Evolutionary conservation across 2,797 vertebrate genomes (phyloP).

Genomic region (Chromis chromis): DNA sequence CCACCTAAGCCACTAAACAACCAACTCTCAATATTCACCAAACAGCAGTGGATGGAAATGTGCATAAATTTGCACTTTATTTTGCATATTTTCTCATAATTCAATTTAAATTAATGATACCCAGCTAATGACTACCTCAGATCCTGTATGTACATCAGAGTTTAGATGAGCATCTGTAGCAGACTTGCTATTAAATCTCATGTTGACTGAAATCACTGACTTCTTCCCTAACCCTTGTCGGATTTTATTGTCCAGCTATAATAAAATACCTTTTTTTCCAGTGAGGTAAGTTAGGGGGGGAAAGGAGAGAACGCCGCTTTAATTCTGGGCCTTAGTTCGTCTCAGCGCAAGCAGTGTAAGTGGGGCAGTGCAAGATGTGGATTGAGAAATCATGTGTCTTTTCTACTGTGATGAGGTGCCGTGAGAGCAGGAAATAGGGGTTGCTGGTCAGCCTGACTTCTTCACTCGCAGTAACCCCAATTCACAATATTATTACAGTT

Average conservation of each 20-base stretch:
- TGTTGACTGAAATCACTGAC: constrained; percentile 5
- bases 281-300: constrained; percentile 9
- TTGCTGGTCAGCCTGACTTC: constrained; percentile 70
- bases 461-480: constrained; percentile 72
- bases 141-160: no score
- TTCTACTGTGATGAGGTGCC: constrained; percentile 71
- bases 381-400: constrained; percentile 70
- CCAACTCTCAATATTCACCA: no score
- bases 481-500: constrained; percentile 79
- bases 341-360: constrained; percentile 40
- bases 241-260: constrained; percentile 23
- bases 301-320: constrained; percentile 14
- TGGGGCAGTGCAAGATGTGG: constrained; percentile 41
- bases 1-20: no score
- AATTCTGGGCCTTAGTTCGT: constrained; percentile 20
- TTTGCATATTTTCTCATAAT: no score
- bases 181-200: constrained; percentile 1
- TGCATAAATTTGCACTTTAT: no score
- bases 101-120: no score
- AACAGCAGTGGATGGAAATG: no score
- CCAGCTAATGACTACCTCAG: no score
- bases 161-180: constrained; percentile 11
- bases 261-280: neutral
- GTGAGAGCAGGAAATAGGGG: constrained; percentile 74
- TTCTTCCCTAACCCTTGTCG: no score